Evolutionary conservation across 30 jellyfish, hydroid and myxozoan genomes (phyloP).

Genomic region (Pseudorhiza aurosa): DNA sequence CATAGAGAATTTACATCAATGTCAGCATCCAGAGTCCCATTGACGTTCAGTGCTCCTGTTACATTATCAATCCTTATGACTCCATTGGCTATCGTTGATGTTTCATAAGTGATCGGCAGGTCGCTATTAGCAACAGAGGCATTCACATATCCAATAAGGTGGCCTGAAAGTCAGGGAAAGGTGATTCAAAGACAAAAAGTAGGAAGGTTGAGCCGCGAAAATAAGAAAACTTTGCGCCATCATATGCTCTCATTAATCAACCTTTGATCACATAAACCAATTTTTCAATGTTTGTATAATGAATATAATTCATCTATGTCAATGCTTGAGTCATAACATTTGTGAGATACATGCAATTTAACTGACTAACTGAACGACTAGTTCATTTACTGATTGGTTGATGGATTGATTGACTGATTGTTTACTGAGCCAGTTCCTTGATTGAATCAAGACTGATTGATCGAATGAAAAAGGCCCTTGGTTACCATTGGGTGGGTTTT

Average conservation of each 20-base stretch:
- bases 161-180: constrained; percentile 14
- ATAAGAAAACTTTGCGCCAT: too few species aligned
- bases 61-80: constrained; percentile 11
- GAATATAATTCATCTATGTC: too few species aligned
- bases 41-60: constrained; percentile 60
- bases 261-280: too few species aligned
- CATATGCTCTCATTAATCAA: too few species aligned
- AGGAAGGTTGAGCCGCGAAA: too few species aligned
- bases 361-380: background rate
- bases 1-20: constrained; percentile 18
- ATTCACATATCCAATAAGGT: constrained; percentile 51
- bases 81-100: constrained; percentile 21
- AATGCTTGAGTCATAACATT: too few species aligned
- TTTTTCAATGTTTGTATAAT: too few species aligned
- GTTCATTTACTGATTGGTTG: background rate
- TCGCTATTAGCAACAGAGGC: constrained; percentile 42
- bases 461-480: background rate
- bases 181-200: too few species aligned
- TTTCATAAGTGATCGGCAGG: constrained; percentile 32
- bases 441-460: background rate
- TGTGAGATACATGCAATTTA: background rate
- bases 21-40: constrained; percentile 61
- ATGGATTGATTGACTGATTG: background rate
- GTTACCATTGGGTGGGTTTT: constrained; percentile 16
- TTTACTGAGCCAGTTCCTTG: background rate